These are phyloP conservation scores for Polypedilum vanderplanki DNA, from an alignment of 1,140 invertebrate genomes.

Conservation along the genomic window DNA sequence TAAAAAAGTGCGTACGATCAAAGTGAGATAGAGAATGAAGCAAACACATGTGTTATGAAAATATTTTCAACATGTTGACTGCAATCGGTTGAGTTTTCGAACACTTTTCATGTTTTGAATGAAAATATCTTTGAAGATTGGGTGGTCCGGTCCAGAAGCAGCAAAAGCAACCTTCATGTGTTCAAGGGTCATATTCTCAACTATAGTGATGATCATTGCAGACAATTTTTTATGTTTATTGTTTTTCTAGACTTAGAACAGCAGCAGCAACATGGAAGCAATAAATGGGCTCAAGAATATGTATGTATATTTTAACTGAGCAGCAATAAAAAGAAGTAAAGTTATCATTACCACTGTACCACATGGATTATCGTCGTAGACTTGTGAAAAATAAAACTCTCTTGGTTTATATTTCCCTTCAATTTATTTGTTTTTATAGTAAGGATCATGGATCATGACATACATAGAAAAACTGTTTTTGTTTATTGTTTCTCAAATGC, in stretches of 20 bases:
- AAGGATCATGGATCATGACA: neutral
- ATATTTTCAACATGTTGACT: neutral
- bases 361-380: neutral
- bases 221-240: constrained; percentile 16
- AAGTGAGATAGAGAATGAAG: too few species aligned
- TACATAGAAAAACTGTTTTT: neutral
- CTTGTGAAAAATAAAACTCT: neutral
- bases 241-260: constrained; percentile 8
- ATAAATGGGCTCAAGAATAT: neutral
- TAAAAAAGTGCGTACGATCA: too few species aligned
- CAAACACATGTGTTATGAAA: neutral
- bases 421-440: neutral
- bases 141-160: neutral
- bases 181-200: constrained; percentile 3
- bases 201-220: neutral
- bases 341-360: neutral
- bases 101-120: neutral
- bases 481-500: neutral
- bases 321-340: neutral
- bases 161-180: neutral
- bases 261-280: neutral
- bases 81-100: neutral
- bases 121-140: neutral
- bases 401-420: neutral
- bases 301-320: neutral